A percentile compares a stretch with the other conserved stretches of the same genome.
These are phyloP conservation scores for Antennarius striatus DNA, from an alignment of 2,113 vertebrate species.

Conservation along the genomic window DNA sequence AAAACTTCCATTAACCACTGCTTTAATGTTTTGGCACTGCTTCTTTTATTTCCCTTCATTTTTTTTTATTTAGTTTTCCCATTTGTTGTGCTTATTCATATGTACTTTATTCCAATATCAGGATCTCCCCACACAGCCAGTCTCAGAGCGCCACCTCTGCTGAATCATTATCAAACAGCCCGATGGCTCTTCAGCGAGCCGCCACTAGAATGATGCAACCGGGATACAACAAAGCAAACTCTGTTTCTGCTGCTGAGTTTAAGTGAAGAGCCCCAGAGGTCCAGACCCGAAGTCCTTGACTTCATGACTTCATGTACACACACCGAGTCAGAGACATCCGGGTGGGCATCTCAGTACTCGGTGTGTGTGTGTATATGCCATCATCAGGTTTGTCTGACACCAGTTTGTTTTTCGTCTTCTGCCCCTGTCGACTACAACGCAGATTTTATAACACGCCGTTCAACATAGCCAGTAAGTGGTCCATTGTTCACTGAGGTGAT, in stretches of 20 bases:
- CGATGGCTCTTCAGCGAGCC: slow-evolving; percentile 43
- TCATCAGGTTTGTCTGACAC: too few relatives aligned
- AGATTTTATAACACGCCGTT: too few relatives aligned
- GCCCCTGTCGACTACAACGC: too few relatives aligned
- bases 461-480: too few relatives aligned
- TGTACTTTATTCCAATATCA: slow-evolving; percentile 50
- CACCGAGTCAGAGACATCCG: slow-evolving; percentile 27
- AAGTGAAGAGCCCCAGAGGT: slow-evolving; percentile 40
- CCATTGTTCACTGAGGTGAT: too few relatives aligned
- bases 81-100: slow-evolving; percentile 74
- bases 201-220: slow-evolving; percentile 57
- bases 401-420: too few relatives aligned
- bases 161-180: slow-evolving; percentile 64
- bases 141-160: slow-evolving; percentile 38
- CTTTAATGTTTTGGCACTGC: slow-evolving; percentile 62
- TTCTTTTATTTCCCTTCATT: slow-evolving; percentile 27
- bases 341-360: slow-evolving; percentile 43
- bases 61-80: slow-evolving; percentile 57
- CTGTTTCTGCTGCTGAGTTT: slow-evolving; percentile 44
- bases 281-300: slow-evolving; percentile 32
- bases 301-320: slow-evolving; percentile 39
- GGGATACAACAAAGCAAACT: slow-evolving; percentile 59
- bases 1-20: slow-evolving; percentile 68
- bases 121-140: slow-evolving; percentile 21
- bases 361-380: not conserved